Conservation (phyloP, 2,113 vertebrate species). For the Heptranchias perlo region DNA sequence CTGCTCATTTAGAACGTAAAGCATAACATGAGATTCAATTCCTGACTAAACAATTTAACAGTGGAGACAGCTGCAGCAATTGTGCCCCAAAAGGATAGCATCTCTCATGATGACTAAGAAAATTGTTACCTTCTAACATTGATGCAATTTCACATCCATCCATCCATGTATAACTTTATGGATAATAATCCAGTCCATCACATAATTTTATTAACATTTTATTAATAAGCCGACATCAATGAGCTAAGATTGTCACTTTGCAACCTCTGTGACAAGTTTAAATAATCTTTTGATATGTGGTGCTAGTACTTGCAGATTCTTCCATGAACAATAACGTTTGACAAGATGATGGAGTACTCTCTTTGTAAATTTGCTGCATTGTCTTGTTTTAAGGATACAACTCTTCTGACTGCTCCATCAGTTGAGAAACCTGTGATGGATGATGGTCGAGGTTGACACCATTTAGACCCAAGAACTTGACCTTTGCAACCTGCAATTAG, state of each 20-base stretch:
- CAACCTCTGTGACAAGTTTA: background rate
- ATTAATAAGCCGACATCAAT: background rate
- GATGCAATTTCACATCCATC: background rate
- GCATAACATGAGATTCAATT: background rate
- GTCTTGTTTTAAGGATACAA: background rate
- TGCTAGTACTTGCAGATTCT: background rate
- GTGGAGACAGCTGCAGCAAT: background rate
- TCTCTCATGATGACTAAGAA: background rate
- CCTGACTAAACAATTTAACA: background rate
- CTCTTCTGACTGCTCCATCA: background rate
- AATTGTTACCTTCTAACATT: too few relatives aligned
- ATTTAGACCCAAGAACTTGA: slow-evolving; percentile 53
- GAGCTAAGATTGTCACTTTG: background rate
- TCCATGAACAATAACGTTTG: background rate
- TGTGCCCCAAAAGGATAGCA: background rate
- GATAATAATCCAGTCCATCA: background rate
- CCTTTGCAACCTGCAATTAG: slow-evolving; percentile 73
- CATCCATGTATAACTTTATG: background rate
- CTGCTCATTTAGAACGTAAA: background rate
- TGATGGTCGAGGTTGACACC: slow-evolving; percentile 51
- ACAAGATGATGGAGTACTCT: background rate
- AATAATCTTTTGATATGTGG: background rate
- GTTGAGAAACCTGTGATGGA: slow-evolving; percentile 45
- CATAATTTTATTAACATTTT: background rate
- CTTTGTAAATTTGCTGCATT: slow-evolving; percentile 1